These are phyloP conservation scores for Phrynocephalus versicolor DNA, from an alignment of 2,113 vertebrate species.

Conservation along the genomic window DNA sequence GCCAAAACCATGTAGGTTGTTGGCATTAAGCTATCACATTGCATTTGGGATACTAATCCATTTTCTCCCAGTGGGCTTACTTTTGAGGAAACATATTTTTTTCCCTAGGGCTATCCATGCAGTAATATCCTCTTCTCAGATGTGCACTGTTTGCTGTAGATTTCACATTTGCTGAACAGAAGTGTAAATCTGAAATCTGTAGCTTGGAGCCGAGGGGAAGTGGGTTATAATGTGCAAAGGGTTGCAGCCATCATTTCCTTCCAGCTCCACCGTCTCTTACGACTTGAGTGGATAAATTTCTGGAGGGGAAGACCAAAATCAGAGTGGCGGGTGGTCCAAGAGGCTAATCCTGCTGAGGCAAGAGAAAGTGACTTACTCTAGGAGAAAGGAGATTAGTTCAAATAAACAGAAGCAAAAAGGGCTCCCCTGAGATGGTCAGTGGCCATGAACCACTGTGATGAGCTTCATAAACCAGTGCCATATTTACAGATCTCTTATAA, in stretches of 20 bases:
- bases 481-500: no score
- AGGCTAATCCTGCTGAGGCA: background rate
- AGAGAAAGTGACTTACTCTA: background rate
- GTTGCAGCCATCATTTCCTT: background rate
- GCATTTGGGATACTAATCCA: background rate
- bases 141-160: background rate
- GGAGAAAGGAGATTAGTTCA: background rate
- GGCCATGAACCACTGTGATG: no score
- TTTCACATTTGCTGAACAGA: background rate
- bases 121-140: background rate
- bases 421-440: no score
- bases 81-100: background rate
- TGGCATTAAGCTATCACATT: constrained; percentile 4
- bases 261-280: background rate
- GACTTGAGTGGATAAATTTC: background rate
- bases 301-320: background rate
- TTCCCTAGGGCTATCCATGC: no score
- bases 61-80: background rate
- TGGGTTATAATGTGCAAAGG: background rate
- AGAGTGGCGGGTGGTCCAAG: background rate
- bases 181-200: background rate
- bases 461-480: no score
- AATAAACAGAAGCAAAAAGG: background rate
- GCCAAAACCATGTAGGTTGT: constrained; percentile 18
- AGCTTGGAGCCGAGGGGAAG: background rate